These are phyloP conservation scores for Choristoneura rosaceana DNA, from an alignment of 2,888 invertebrate species.

Conservation along the genomic window DNA sequence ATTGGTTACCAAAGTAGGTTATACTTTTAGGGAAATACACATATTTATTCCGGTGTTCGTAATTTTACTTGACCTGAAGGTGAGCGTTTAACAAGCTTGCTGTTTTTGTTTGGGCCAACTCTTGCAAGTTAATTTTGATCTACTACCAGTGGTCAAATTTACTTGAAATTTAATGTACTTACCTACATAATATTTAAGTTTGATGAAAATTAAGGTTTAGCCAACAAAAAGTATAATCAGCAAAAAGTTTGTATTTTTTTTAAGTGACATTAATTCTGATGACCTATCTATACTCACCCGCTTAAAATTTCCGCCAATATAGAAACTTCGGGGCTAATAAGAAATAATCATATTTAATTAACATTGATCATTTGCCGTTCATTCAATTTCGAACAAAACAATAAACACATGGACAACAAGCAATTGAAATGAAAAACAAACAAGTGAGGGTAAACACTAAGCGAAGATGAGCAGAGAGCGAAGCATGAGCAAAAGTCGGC, in stretches of 20 bases:
- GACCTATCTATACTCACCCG: background rate
- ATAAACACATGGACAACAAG: slow-evolving; percentile 1
- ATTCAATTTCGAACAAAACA: background rate
- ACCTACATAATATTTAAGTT: too few species aligned
- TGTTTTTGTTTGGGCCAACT: too few species aligned
- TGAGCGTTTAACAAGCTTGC: background rate
- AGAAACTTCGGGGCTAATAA: background rate
- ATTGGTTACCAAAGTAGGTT: background rate
- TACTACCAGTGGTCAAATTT: too few species aligned
- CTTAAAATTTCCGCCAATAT: too few species aligned
- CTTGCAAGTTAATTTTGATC: too few species aligned
- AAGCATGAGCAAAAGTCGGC: slow-evolving; percentile 41
- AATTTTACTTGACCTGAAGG: background rate
- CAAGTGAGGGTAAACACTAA: slow-evolving; percentile 28
- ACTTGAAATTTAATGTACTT: too few species aligned
- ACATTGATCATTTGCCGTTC: background rate
- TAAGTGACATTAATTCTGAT: too few species aligned
- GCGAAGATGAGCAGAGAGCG: slow-evolving; percentile 26
- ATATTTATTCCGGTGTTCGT: background rate
- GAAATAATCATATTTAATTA: background rate
- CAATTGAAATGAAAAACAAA: slow-evolving; percentile 32
- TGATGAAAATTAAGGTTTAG: too few species aligned
- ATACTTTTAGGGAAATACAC: background rate
- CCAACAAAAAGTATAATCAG: too few species aligned
- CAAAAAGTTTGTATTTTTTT: too few species aligned